These are phyloP conservation scores for Erannis defoliaria DNA, from an alignment of 2,888 invertebrate genomes.

Conservation along the genomic window DNA sequence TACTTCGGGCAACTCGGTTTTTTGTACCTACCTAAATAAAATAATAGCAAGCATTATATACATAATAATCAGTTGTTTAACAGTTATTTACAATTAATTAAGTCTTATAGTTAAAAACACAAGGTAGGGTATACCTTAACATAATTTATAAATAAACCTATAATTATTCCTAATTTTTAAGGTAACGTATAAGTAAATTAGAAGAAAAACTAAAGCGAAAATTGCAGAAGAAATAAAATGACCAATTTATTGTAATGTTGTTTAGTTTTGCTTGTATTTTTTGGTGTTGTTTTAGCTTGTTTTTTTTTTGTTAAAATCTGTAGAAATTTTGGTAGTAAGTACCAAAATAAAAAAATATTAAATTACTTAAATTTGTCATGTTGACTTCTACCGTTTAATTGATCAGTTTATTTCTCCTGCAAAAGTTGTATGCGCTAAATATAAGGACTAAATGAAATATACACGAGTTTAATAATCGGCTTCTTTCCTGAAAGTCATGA, in stretches of 20 bases:
- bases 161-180: neutral
- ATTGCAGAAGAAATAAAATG: conserved; percentile 18
- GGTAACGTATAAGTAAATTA: neutral
- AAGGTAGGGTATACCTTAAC: neutral
- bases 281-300: too few species aligned
- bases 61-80: neutral
- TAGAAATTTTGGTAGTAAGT: neutral
- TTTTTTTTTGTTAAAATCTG: too few species aligned
- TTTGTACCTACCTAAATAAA: neutral
- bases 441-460: neutral
- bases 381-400: neutral
- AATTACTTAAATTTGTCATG: neutral
- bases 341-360: neutral
- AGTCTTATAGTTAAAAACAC: neutral
- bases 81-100: conserved; percentile 5
- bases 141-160: conserved; percentile 5
- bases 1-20: conserved; percentile 51
- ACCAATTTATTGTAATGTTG: neutral
- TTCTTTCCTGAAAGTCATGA: conserved; percentile 86
- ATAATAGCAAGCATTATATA: conserved; percentile 2
- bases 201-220: conserved; percentile 12
- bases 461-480: conserved; percentile 75
- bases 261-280: too few species aligned
- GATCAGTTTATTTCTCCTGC: conserved; percentile 15
- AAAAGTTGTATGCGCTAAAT: neutral